Base-by-base conservation (phyloP, 2,888 invertebrate genomes). In the Thera britannica region DNA sequence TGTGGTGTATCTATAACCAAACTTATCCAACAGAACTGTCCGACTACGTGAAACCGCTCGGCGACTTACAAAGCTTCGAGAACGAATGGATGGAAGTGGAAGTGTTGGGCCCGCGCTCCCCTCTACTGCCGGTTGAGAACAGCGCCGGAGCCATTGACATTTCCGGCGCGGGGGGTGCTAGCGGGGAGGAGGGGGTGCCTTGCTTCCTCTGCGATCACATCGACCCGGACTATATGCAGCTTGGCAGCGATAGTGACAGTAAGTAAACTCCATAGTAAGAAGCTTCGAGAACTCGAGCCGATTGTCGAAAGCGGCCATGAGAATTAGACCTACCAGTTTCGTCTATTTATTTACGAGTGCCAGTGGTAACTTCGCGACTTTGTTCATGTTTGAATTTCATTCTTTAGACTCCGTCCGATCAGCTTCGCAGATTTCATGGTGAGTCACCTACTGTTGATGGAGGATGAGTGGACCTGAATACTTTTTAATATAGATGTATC, bases 31-130 rank as follows among this genome's bases (percentile, higher is more conserved):
- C 79, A 90, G 90, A 90, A 23, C 62, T 85, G 57, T 70, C 82
- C 0, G 97, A 97, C 77, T 95, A 95, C 81, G 95, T 95, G 36
- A 94, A 94, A 60, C 97, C 97, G 0, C 84, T 96, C 11, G 96
- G 96, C 11, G 97, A 98, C 82, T 89, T 97, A 9, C 96, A 96
- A 84, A 96, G 96, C 76, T 98, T 98, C 84, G 97, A 97, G 83
- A 97, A 98, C 83, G 98, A 98, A 83, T 98, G 98, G 98, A 95
- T 98, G 90, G 98, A 98, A 86, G 97, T 98, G 0, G 97, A 97
- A 85, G 95, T 98, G 35, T 90, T 95, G 71, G 94, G 95, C 0
- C 95, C 96, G 0, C 82, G 95, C 72, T 88, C 95, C 65, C 85
- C 94, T 72, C 89, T 95, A 75, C 72, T 89, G 0, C 76, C 88